Conservation (phyloP, 2,888 invertebrate species). For the Torymus aiolomorphi region DNA sequence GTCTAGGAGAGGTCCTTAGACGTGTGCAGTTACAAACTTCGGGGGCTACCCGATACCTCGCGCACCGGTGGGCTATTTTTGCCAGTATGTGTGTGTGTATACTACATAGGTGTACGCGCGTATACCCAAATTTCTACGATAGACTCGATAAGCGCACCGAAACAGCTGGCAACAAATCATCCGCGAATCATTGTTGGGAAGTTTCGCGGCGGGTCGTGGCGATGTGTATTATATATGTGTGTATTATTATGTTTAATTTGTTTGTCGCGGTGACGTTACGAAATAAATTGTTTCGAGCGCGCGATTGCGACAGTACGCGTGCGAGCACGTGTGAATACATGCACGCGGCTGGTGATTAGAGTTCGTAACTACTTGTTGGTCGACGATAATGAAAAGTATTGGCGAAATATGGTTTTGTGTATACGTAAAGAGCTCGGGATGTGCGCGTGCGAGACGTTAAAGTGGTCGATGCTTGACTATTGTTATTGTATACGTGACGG, state of each 20-base stretch:
- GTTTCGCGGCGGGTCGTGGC: not conserved
- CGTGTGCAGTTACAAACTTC: slow-evolving; percentile 39
- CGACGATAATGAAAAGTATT: too few relatives aligned
- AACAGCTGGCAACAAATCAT: slow-evolving; percentile 2
- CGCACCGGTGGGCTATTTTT: slow-evolving; percentile 32
- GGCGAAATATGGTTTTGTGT: too few relatives aligned
- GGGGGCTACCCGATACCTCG: slow-evolving; percentile 29
- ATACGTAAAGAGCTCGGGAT: too few relatives aligned
- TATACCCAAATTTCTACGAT: not conserved
- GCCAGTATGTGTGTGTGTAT: not conserved
- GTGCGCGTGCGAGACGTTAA: too few relatives aligned
- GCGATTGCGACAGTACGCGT: too few relatives aligned
- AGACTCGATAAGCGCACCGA: not conserved
- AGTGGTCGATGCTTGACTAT: too few relatives aligned
- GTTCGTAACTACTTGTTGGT: too few relatives aligned
- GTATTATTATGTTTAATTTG: not conserved
- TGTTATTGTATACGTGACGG: too few relatives aligned
- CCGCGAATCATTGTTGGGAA: slow-evolving; percentile 6
- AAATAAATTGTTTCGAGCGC: too few relatives aligned
- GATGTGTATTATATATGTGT: not conserved
- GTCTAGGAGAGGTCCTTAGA: slow-evolving; percentile 57
- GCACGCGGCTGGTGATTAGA: too few relatives aligned
- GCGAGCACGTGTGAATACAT: too few relatives aligned
- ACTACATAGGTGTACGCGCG: not conserved
- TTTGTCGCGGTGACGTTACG: too few relatives aligned